Conservation (phyloP, 2,113 vertebrate species). For the Scytalopus superciliaris region DNA sequence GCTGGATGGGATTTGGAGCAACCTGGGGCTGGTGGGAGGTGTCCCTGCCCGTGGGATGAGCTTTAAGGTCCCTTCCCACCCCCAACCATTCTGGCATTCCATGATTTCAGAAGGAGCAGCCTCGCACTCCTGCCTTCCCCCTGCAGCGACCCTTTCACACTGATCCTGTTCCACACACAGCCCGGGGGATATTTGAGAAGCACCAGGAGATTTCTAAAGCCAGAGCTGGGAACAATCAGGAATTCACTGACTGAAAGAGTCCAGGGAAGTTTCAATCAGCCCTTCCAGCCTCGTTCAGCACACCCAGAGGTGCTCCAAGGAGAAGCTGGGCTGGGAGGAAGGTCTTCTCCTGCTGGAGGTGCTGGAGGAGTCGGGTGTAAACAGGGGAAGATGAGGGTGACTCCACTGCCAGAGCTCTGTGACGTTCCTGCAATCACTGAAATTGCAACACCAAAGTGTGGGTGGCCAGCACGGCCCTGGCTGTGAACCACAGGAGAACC, state of each 20-base stretch:
- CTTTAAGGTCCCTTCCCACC: background rate
- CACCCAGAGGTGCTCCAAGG: background rate
- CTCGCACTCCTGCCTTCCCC: background rate
- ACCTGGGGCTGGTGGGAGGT: background rate
- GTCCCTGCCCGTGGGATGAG: background rate
- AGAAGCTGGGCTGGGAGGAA: background rate
- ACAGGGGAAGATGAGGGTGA: background rate
- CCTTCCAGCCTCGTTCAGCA: background rate
- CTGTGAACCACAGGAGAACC: background rate
- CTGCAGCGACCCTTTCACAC: background rate
- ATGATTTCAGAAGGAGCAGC: background rate
- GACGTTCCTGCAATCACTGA: background rate
- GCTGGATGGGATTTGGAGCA: background rate
- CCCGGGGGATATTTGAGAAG: background rate
- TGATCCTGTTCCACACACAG: background rate
- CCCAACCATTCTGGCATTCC: background rate
- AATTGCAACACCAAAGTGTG: background rate
- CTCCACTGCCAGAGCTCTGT: background rate
- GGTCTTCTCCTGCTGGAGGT: background rate
- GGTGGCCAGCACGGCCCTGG: background rate
- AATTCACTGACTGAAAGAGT: background rate
- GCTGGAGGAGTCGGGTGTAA: background rate
- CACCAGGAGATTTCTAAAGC: background rate
- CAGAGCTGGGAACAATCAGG: background rate
- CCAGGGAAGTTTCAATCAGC: background rate